Conservation (phyloP, 2,888 invertebrate species). For the Ypsolopha sequella region DNA sequence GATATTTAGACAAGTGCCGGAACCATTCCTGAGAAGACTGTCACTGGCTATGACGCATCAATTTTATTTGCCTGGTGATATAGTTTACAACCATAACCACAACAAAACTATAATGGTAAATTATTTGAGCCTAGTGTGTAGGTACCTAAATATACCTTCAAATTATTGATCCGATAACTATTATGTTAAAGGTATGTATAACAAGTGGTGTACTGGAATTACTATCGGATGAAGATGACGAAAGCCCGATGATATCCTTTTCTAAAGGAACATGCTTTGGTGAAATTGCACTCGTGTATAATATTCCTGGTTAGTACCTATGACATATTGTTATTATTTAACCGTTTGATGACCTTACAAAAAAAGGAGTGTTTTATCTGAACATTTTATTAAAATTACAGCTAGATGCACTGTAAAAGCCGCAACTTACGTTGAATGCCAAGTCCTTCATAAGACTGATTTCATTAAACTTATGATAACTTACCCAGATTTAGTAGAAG, state of each 20-base stretch:
- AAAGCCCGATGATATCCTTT: slow-evolving; percentile 66
- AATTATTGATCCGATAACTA: not conserved
- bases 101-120: slow-evolving; percentile 66
- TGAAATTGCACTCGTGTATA: slow-evolving; percentile 61
- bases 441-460: slow-evolving; percentile 59
- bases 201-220: slow-evolving; percentile 60
- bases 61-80: slow-evolving; percentile 64
- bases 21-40: slow-evolving; percentile 61
- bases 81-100: slow-evolving; percentile 59
- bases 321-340: not conserved
- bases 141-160: not conserved
- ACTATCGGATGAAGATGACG: slow-evolving; percentile 64
- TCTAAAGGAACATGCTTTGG: slow-evolving; percentile 64
- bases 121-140: not conserved
- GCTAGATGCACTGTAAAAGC: slow-evolving; percentile 66
- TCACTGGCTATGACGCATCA: slow-evolving; percentile 63
- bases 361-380: not conserved
- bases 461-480: slow-evolving; percentile 59
- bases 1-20: slow-evolving; percentile 62
- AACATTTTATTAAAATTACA: slow-evolving; percentile 19
- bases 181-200: slow-evolving; percentile 45
- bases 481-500: slow-evolving; percentile 49
- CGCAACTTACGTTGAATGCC: slow-evolving; percentile 64
- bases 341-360: not conserved
- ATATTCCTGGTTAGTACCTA: slow-evolving; percentile 51